Conservation (phyloP, 1,140 invertebrate genomes). For the Helicorthomorpha holstii region DNA sequence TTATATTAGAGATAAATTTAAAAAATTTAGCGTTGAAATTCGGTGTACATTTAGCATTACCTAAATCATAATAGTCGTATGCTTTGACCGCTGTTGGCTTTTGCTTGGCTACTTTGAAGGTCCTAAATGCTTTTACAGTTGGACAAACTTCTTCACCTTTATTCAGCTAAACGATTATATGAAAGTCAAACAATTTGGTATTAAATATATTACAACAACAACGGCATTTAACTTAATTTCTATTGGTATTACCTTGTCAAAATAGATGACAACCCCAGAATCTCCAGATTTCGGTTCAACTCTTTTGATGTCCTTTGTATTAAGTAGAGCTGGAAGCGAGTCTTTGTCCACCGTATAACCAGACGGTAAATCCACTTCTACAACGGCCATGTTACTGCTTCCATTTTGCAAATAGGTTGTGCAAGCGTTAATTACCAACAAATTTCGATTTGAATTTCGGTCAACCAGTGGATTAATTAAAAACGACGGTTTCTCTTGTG, state of each 20-base stretch:
- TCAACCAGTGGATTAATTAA: constrained; percentile 61
- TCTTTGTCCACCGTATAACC: constrained; percentile 67
- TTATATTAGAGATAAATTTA: not conserved
- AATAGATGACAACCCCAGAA: constrained; percentile 65
- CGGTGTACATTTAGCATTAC: constrained; percentile 33
- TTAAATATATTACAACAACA: too few relatives aligned
- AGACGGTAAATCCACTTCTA: constrained; percentile 68
- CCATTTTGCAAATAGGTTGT: constrained; percentile 22
- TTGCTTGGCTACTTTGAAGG: constrained; percentile 67
- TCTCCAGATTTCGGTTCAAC: constrained; percentile 59
- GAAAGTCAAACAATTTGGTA: constrained; percentile 3
- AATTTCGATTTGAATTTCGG: constrained; percentile 60
- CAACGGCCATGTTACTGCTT: constrained; percentile 72
- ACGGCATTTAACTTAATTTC: not conserved
- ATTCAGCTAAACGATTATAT: constrained; percentile 33
- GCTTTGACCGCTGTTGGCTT: constrained; percentile 64
- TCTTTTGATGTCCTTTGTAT: constrained; percentile 49
- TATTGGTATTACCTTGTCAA: constrained; percentile 36
- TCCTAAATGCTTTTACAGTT: constrained; percentile 63
- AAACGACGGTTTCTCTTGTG: constrained; percentile 70
- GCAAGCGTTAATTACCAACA: constrained; percentile 72
- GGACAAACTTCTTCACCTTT: constrained; percentile 56
- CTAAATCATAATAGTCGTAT: constrained; percentile 83
- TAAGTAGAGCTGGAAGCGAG: constrained; percentile 48
- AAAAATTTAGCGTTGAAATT: not conserved